A percentile compares a stretch with the other conserved stretches of the same genome.
Conservation (phyloP, 2,888 invertebrate genomes). For the Gisinianus flammeolus region DNA sequence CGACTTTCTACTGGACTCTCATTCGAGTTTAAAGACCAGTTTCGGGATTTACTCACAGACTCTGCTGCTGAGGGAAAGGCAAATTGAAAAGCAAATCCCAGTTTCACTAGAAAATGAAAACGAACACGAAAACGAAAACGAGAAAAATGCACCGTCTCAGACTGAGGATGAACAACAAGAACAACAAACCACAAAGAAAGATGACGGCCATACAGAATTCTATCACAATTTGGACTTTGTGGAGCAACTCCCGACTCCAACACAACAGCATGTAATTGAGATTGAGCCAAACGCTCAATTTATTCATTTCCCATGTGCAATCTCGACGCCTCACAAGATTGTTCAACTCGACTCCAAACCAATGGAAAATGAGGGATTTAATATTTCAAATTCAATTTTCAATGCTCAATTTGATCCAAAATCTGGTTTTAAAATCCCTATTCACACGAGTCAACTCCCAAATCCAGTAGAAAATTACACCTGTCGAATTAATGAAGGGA, state of each 20-base stretch:
- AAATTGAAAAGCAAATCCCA: too few relatives aligned
- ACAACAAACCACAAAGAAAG: too few relatives aligned
- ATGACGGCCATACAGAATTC: too few relatives aligned
- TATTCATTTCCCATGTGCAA: background rate
- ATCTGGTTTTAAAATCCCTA: background rate
- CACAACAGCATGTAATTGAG: background rate
- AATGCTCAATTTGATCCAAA: background rate
- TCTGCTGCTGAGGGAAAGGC: background rate
- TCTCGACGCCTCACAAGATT: background rate
- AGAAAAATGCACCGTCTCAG: too few relatives aligned
- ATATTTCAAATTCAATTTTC: background rate
- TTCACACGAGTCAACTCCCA: background rate
- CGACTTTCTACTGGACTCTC: background rate
- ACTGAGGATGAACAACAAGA: too few relatives aligned
- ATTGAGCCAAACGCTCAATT: background rate
- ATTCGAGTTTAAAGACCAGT: background rate
- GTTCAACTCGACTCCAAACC: background rate
- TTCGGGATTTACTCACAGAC: background rate
- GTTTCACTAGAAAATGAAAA: background rate
- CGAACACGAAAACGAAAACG: too few relatives aligned
- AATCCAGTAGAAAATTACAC: background rate
- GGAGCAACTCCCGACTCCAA: background rate
- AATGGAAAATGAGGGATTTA: too few relatives aligned
- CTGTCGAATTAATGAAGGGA: too few relatives aligned
- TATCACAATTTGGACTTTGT: background rate